These are phyloP conservation scores for Oncorhynchus gorbuscha DNA, from an alignment of 2,113 vertebrate genomes.

Conservation along the genomic window DNA sequence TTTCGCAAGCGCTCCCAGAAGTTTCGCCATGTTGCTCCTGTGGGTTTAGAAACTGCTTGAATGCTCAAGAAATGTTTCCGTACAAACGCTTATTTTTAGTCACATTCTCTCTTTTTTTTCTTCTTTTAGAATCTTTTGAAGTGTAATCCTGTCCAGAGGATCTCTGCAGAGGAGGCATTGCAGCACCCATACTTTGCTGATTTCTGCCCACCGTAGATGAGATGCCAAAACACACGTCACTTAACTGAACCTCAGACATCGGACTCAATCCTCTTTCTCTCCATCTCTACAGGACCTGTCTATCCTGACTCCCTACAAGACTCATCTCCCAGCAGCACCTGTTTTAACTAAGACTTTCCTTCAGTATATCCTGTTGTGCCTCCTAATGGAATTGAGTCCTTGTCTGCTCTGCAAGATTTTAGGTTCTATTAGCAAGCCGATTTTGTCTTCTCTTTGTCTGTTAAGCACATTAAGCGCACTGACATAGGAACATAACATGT, in stretches of 20 bases:
- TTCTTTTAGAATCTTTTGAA: constrained; percentile 84
- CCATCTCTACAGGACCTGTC: constrained; percentile 40
- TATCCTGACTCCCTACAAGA: constrained; percentile 29
- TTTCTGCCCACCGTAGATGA: constrained; percentile 78
- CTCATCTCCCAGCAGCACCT: constrained; percentile 29
- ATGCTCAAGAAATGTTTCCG: no score
- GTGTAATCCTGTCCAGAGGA: constrained; percentile 86
- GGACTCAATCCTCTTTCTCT: constrained; percentile 50
- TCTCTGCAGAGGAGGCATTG: constrained; percentile 85
- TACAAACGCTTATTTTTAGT: background rate
- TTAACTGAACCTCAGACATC: constrained; percentile 27
- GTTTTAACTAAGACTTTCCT: constrained; percentile 27
- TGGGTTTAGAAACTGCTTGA: no score
- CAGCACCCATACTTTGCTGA: constrained; percentile 83
- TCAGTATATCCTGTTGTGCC: constrained; percentile 55
- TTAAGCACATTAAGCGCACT: constrained; percentile 10
- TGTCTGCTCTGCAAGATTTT: constrained; percentile 38
- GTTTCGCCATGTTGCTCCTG: no score
- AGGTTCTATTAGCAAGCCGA: constrained; percentile 32
- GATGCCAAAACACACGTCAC: constrained; percentile 30
- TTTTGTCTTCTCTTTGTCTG: constrained; percentile 18
- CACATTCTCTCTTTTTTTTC: constrained; percentile 35
- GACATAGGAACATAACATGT: constrained; percentile 9
- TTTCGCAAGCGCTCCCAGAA: no score
- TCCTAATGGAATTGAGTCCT: constrained; percentile 45